A percentile compares a stretch with the other conserved stretches of the same genome.
Evolutionary conservation across 2,797 vertebrate genomes (phyloP).

Genomic region (Alca torda): DNA sequence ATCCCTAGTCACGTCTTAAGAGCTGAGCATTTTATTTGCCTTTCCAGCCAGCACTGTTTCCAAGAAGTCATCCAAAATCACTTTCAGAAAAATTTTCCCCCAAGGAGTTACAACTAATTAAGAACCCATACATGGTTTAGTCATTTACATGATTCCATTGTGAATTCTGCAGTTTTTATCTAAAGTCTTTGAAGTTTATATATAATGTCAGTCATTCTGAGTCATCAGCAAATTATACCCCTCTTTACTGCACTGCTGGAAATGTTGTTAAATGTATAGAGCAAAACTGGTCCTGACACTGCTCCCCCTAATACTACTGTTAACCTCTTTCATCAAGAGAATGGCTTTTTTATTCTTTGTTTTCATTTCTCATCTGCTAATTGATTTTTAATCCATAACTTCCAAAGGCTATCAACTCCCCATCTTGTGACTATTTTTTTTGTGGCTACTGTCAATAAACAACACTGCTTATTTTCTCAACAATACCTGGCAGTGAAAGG

Average conservation of each 20-base stretch:
- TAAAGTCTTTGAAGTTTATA: neutral
- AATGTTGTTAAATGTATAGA: neutral
- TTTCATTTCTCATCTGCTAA: neutral
- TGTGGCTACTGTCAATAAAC: neutral
- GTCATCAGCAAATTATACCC: conserved; percentile 16
- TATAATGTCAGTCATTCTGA: conserved; percentile 17
- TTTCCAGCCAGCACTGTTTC: neutral
- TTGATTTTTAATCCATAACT: neutral
- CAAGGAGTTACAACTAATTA: conserved; percentile 32
- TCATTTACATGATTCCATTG: conserved; percentile 13
- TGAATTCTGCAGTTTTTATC: conserved; percentile 25
- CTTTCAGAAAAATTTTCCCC: neutral
- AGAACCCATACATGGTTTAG: neutral
- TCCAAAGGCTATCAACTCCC: neutral
- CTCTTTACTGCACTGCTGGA: neutral
- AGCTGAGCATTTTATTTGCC: neutral
- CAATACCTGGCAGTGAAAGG: neutral
- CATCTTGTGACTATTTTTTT: neutral
- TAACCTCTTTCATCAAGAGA: neutral
- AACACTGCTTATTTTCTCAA: neutral
- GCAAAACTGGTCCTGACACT: neutral
- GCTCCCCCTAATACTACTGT: neutral
- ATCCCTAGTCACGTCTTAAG: neutral
- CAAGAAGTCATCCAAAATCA: conserved; percentile 18
- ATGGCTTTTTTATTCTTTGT: neutral